These are phyloP conservation scores for Mnemiopsis leidyi DNA, from an alignment of 37 sponge, comb jelly and placozoan species.

Conservation along the genomic window DNA sequence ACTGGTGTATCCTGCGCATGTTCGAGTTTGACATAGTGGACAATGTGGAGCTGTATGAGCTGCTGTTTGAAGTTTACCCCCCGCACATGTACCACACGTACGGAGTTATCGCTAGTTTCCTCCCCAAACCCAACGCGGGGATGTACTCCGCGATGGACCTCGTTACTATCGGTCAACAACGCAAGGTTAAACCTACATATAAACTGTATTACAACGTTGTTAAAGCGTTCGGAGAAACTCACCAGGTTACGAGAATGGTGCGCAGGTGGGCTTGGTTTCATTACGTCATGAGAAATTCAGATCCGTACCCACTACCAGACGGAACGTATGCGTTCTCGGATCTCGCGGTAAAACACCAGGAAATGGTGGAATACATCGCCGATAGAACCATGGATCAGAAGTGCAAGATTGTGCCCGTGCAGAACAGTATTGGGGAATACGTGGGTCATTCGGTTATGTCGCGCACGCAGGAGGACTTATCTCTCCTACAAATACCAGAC, in stretches of 20 bases:
- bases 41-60: slow-evolving; percentile 43
- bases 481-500: slow-evolving; percentile 7
- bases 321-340: slow-evolving; percentile 10
- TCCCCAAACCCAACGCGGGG: slow-evolving; percentile 45
- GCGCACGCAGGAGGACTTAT: slow-evolving; percentile 39
- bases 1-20: slow-evolving; percentile 59
- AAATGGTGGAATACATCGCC: slow-evolving; percentile 50
- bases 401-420: not conserved
- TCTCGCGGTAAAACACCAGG: slow-evolving; percentile 40
- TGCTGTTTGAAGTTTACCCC: slow-evolving; percentile 12
- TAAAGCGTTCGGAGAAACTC: slow-evolving; percentile 36
- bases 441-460: slow-evolving; percentile 19
- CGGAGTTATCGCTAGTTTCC: not conserved
- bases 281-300: not conserved
- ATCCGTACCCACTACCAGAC: slow-evolving; percentile 45
- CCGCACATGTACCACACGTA: slow-evolving; percentile 44
- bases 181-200: slow-evolving; percentile 27
- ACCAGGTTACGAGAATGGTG: not conserved
- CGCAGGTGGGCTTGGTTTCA: slow-evolving; percentile 43
- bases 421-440: not conserved
- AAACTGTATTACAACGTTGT: slow-evolving; percentile 35
- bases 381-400: slow-evolving; percentile 57
- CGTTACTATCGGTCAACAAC: not conserved
- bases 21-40: slow-evolving; percentile 52
- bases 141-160: not conserved